Conservation (phyloP, 1,140 invertebrate species). For the Drosophila pallidifrons region DNA sequence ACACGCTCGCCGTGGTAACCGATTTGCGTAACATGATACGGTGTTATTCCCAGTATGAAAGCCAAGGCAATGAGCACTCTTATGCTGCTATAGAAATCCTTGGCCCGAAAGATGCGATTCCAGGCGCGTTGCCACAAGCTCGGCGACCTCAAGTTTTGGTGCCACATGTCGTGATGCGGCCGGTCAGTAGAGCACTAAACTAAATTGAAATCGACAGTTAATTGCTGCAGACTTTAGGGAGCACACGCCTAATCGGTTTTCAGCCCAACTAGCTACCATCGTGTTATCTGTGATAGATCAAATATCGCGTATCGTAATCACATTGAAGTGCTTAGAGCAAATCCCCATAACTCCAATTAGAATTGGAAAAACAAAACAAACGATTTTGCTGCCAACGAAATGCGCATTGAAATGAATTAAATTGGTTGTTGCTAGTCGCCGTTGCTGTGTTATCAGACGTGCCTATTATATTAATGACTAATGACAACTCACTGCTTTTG, state of each 20-base stretch:
- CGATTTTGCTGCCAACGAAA: background rate
- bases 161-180: slow-evolving; percentile 7
- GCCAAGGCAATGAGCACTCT: slow-evolving; percentile 45
- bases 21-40: slow-evolving; percentile 38
- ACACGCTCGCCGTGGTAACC: slow-evolving; percentile 7
- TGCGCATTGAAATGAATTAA: slow-evolving; percentile 10
- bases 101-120: slow-evolving; percentile 32
- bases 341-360: background rate
- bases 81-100: slow-evolving; percentile 57
- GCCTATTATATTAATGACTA: slow-evolving; percentile 3
- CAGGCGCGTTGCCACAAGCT: slow-evolving; percentile 16
- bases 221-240: slow-evolving; percentile 21
- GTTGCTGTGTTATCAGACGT: background rate
- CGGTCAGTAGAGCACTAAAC: slow-evolving; percentile 24
- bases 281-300: slow-evolving; percentile 15
- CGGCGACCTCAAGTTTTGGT: slow-evolving; percentile 6
- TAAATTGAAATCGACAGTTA: slow-evolving; percentile 19
- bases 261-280: background rate
- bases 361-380: background rate
- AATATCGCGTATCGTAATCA: slow-evolving; percentile 21
- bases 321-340: slow-evolving; percentile 11
- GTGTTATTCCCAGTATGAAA: slow-evolving; percentile 53
- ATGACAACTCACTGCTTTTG: background rate
- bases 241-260: slow-evolving; percentile 38
- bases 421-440: background rate